These are phyloP conservation scores for Willowsia nigromaculata DNA, from an alignment of 2,888 invertebrate species.

Conservation along the genomic window DNA sequence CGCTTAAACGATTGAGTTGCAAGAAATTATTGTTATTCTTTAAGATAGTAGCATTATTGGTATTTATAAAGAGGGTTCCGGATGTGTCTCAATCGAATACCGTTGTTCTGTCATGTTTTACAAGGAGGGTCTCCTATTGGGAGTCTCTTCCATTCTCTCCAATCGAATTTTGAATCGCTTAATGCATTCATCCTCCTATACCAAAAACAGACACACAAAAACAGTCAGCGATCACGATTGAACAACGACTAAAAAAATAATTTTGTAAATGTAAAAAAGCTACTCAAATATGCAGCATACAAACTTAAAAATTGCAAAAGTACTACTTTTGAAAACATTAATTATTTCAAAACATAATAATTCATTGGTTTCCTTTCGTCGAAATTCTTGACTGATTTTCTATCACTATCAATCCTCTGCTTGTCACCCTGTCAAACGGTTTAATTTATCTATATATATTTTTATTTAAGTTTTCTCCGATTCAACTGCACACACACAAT, in stretches of 20 bases:
- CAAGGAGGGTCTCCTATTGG: slow-evolving; percentile 75
- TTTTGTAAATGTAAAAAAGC: slow-evolving; percentile 28
- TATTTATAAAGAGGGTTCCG: slow-evolving; percentile 52
- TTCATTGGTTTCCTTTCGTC: slow-evolving; percentile 49
- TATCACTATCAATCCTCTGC: slow-evolving; percentile 57
- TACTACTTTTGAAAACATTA: background rate
- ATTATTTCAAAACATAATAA: background rate
- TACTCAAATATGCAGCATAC: slow-evolving; percentile 26
- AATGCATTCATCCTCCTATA: slow-evolving; percentile 76
- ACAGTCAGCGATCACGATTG: slow-evolving; percentile 71
- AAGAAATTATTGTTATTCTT: slow-evolving; percentile 42
- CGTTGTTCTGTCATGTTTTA: slow-evolving; percentile 67
- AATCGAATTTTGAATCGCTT: slow-evolving; percentile 71
- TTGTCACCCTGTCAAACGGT: background rate
- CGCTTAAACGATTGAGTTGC: slow-evolving; percentile 32
- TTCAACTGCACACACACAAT: background rate
- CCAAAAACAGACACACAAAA: slow-evolving; percentile 75
- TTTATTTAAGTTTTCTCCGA: background rate
- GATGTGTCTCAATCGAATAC: slow-evolving; percentile 60
- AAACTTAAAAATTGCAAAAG: slow-evolving; percentile 39
- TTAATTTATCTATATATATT: background rate
- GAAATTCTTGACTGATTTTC: slow-evolving; percentile 69
- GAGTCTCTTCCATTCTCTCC: slow-evolving; percentile 74
- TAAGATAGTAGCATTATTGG: slow-evolving; percentile 13
- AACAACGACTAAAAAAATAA: slow-evolving; percentile 44